phyloP scores from a whole-genome alignment of 2,888 invertebrate species.

The Dilophus febrilis region DNA sequence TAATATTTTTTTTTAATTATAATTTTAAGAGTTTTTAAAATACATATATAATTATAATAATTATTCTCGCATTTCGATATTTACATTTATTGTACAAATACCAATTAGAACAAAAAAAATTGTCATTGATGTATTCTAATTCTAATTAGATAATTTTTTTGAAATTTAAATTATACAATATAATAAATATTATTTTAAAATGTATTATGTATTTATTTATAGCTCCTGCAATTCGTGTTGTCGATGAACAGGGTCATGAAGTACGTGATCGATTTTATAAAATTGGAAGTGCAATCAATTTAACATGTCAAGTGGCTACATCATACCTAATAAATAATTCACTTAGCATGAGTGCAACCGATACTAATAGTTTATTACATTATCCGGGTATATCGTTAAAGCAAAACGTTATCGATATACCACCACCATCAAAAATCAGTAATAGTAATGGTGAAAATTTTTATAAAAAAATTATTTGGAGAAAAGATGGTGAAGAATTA shows the following conservation, averaged over 20 bases:
- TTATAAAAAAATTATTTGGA: slow-evolving; percentile 7
- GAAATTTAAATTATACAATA: too few relatives aligned
- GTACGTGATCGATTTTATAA: slow-evolving; percentile 56
- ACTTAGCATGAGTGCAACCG: background rate
- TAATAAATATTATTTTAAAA: too few relatives aligned
- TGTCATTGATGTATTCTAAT: too few relatives aligned
- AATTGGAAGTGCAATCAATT: slow-evolving; percentile 54
- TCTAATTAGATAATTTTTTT: too few relatives aligned
- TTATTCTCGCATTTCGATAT: too few relatives aligned
- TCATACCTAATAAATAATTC: slow-evolving; percentile 25
- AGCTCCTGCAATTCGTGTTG: slow-evolving; percentile 55
- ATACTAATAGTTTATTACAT: slow-evolving; percentile 3
- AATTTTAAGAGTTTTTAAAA: too few relatives aligned
- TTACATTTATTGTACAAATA: too few relatives aligned
- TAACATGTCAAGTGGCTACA: slow-evolving; percentile 39
- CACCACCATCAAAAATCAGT: background rate
- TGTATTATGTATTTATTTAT: too few relatives aligned
- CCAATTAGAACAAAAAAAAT: too few relatives aligned
- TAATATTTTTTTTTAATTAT: too few relatives aligned
- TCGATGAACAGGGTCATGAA: slow-evolving; percentile 52
- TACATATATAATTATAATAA: too few relatives aligned
- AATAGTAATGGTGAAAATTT: background rate
- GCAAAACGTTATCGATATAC: background rate
- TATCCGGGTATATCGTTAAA: background rate
- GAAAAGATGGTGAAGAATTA: slow-evolving; percentile 8